These are phyloP conservation scores for Heliconius ethilla DNA, from an alignment of 2,888 invertebrate genomes.

Conservation along the genomic window DNA sequence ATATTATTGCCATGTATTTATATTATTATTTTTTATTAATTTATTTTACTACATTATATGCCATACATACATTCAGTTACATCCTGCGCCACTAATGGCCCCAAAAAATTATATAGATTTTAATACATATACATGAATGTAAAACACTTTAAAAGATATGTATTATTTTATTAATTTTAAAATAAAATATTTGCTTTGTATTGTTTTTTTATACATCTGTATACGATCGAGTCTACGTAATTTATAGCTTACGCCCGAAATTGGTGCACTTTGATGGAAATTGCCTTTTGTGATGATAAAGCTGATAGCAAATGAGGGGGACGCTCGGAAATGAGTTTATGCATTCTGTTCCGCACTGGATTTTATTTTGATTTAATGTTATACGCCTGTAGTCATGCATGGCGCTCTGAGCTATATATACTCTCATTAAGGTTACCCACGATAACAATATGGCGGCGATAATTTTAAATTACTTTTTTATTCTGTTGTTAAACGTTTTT, in stretches of 20 bases:
- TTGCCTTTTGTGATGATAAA: constrained; percentile 72
- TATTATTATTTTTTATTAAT: too few relatives aligned
- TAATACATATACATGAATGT: background rate
- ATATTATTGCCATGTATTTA: too few relatives aligned
- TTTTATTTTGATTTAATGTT: constrained; percentile 70
- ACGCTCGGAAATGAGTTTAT: constrained; percentile 70
- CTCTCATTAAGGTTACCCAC: constrained; percentile 41
- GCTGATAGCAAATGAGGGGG: constrained; percentile 60
- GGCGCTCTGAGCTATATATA: constrained; percentile 39
- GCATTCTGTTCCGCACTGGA: constrained; percentile 69
- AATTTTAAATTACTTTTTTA: constrained; percentile 40
- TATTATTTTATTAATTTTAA: background rate
- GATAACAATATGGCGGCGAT: constrained; percentile 40
- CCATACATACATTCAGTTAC: too few relatives aligned
- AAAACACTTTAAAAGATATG: background rate
- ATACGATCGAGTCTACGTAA: constrained; percentile 18
- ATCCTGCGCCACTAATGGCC: too few relatives aligned
- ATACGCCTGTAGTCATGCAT: constrained; percentile 47
- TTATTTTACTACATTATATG: too few relatives aligned
- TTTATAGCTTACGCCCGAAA: constrained; percentile 39
- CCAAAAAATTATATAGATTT: background rate
- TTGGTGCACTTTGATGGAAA: constrained; percentile 72
- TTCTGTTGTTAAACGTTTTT: constrained; percentile 37
- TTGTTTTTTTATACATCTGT: background rate
- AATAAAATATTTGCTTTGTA: background rate